These are phyloP conservation scores for Drosophila paucipuncta DNA, from an alignment of 2,888 invertebrate genomes.

Conservation along the genomic window DNA sequence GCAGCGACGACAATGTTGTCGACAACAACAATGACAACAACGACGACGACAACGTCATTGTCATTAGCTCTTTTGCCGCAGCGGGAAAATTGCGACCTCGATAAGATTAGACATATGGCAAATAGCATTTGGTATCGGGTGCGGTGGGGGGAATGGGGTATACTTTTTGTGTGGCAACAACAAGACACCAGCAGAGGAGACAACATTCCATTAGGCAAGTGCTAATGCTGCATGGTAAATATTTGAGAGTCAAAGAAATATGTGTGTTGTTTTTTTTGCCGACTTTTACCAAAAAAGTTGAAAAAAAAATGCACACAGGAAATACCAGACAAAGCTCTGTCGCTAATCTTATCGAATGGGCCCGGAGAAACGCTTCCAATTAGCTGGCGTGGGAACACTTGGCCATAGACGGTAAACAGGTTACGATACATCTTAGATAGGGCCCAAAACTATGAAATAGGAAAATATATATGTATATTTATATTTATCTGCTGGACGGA, in stretches of 20 bases:
- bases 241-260: slow-evolving; percentile 66
- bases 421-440: slow-evolving; percentile 64
- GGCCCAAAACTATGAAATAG: slow-evolving; percentile 23
- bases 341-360: slow-evolving; percentile 81
- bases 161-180: slow-evolving; percentile 56
- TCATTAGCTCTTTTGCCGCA: slow-evolving; percentile 65
- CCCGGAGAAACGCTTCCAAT: slow-evolving; percentile 58
- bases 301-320: slow-evolving; percentile 72
- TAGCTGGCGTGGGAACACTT: slow-evolving; percentile 78
- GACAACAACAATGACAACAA: slow-evolving; percentile 17
- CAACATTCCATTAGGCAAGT: slow-evolving; percentile 59
- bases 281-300: slow-evolving; percentile 52
- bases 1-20: slow-evolving; percentile 29
- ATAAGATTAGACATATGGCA: slow-evolving; percentile 69
- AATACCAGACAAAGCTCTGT: slow-evolving; percentile 71
- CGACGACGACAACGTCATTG: slow-evolving; percentile 55
- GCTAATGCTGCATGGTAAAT: slow-evolving; percentile 65
- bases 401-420: slow-evolving; percentile 53
- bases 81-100: slow-evolving; percentile 70
- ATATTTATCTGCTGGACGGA: slow-evolving; percentile 59
- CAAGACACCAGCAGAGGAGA: slow-evolving; percentile 33
- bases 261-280: slow-evolving; percentile 44
- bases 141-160: slow-evolving; percentile 4
- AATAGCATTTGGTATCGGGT: slow-evolving; percentile 29
- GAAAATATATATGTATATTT: slow-evolving; percentile 3